Base-by-base conservation (phyloP, 2,888 invertebrate genomes). In the Amiota mariae region DNA sequence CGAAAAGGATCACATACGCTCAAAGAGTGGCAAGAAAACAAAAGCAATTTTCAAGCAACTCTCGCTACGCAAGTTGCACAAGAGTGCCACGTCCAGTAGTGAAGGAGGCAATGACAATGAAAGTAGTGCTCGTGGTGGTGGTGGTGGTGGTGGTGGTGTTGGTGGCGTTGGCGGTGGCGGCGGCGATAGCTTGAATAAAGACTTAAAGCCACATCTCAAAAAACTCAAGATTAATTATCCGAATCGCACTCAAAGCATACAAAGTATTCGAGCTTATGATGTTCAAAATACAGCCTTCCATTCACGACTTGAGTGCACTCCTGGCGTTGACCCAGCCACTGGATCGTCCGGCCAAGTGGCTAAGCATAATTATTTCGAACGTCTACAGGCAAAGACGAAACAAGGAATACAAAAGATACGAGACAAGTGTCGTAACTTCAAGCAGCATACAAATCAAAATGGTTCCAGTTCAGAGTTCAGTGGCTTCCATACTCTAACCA, bases 141-240 rank as follows among this genome's bases (percentile, higher is more conserved):
- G n/a, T n/a, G n/a, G n/a, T n/a, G n/a, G n/a, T n/a, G n/a, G n/a
- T n/a, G n/a, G n/a, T n/a, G n/a, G n/a, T n/a, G n/a, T n/a, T n/a
- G n/a, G n/a, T n/a, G n/a, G n/a, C n/a, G n/a, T n/a, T n/a, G n/a
- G n/a, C n/a, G n/a, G n/a, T n/a, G n/a, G n/a, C 15, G 61, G 36
- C 12, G 36, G 36, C 36, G 70, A 20, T 64, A 10, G 63, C 8
- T 9, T 46, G 24, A 24, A 47, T 10, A 66, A 66, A 48, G 66
- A 47, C 2, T 81, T 81, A 67, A 76, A 81, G 75, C 87, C 87
- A 51, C 83, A 86, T 71, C 75, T 88, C 66, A 87, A 86, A 70
- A 86, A 85, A 73, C 84, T 90, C 0, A 90, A 89, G 73, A 88
- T 90, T 3, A 87, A 82, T 72, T 90, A 89, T 77, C 89, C 90